phyloP scores from a whole-genome alignment of 2,113 vertebrate genomes.

The Sapajus apella region DNA sequence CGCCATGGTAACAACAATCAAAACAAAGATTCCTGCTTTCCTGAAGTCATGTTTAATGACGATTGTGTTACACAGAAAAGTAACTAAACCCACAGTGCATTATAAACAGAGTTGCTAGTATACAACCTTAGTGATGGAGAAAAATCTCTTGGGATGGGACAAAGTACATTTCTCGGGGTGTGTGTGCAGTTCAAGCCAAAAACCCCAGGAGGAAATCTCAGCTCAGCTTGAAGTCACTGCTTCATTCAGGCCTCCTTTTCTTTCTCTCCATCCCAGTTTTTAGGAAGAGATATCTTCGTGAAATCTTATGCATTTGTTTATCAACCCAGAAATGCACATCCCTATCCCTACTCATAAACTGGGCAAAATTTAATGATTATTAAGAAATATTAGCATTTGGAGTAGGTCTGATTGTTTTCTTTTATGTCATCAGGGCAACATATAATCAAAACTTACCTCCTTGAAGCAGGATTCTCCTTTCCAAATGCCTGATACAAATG shows the following conservation, averaged over 20 bases:
- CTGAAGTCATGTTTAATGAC: conserved; percentile 52
- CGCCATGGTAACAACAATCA: conserved; percentile 54
- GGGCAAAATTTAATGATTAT: conserved; percentile 34
- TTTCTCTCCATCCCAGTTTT: background rate
- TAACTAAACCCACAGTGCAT: conserved; percentile 60
- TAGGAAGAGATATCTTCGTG: background rate
- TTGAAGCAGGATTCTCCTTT: conserved; percentile 25
- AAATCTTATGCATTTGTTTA: conserved; percentile 29
- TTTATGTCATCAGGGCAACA: conserved; percentile 27
- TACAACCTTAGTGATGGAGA: background rate
- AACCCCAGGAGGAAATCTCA: background rate
- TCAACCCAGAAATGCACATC: background rate
- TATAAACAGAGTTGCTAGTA: conserved; percentile 52
- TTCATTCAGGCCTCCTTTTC: background rate
- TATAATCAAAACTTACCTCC: conserved; percentile 39
- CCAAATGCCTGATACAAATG: conserved; percentile 2
- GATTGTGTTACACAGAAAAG: conserved; percentile 55
- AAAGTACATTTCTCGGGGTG: conserved; percentile 42
- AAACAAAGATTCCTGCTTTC: conserved; percentile 47
- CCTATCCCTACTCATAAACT: background rate
- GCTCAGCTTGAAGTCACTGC: conserved; percentile 42
- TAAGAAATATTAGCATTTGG: conserved; percentile 32
- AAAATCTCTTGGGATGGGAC: conserved; percentile 12
- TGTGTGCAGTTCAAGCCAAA: background rate
- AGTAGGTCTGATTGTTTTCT: conserved; percentile 13